Evolutionary conservation across 92 coral and sea anemone species (phyloP), one percentile per base, ranked within the genome.

Genomic region (Porites cylindrica): DNA sequence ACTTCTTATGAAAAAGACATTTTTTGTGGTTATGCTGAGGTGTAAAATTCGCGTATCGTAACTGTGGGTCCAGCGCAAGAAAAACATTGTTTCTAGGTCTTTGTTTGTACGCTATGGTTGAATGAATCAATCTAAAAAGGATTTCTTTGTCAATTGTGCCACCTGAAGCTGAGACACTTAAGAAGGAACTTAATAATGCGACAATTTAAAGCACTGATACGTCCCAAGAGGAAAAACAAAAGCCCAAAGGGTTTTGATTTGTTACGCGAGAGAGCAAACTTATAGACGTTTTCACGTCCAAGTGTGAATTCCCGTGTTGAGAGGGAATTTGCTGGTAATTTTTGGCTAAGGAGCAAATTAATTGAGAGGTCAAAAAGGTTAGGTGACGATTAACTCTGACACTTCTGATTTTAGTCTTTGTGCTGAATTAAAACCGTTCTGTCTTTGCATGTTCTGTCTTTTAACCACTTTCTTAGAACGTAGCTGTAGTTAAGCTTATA

Each of bases 231-330:
- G 52, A 8, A 13, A 50, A 26, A 24, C 24, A 6, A 47, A 43
- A 21, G 11, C 52, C 26, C 17, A 32, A 20, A 19, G 38, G 3
- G 50, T 75, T 75, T 14, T n/a, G 24, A 19, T 14, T 2, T 65
- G 59, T 79, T 79, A 72, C 83, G 83, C n/a, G 2, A 60, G 6
- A 26, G 12, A 68, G 13, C 23, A 14, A n/a, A 32, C 10, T 52
- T 70, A 62, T n/a, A 20, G 9, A 10, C 17, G 21, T 19, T 29
- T 20, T 80, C 71, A 21, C 60, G 60, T 74, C 50, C 8, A 73
- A 73, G 63, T 32, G 50, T 60, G 73, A 83, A 83, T 83, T 83
- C 87, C 81, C 81, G 80, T 75, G 87, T 83, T 26, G 87, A 20
- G 53, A 60, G 51, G 87, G 51, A 74, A 59, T 82, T n/a, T 9